Evolutionary conservation across 1,140 invertebrate species (phyloP), one percentile per base, ranked within the genome.

Genomic region (Brachionus calyciflorus): DNA sequence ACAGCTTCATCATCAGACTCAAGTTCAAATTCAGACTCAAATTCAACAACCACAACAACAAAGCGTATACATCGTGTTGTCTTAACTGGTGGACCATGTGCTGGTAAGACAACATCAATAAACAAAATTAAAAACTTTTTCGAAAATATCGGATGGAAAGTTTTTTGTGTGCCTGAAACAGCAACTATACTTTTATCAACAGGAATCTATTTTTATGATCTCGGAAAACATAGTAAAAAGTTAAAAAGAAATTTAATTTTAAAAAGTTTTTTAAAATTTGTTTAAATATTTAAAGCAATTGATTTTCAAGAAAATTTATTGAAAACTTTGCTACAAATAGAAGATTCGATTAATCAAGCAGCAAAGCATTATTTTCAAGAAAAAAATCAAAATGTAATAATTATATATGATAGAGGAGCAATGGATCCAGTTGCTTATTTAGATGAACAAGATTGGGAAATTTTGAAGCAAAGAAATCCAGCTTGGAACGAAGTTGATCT

Each of bases 131-230:
- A 92, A 83, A 96, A 94, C 30, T 98, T 98, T 87, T 98, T 99
- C 87, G 96, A 99, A 88, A 97, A 96, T 87, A 87, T 98, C 80
- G 96, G 96, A 85, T 98, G 96, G 96, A 98, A 97, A 90, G 93
- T 98, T 82, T 98, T 94, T 89, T 91, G 95, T 86, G 94, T 97
- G 84, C 96, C 96, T 85, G 96, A 98, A 90, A 94, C 95, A 85
- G 96, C 96, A 84, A 94, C 93, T 81, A 91, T 97, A 83, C 89
- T 98, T 81, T 90, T 97, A 86, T 93, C 92, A 92, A 94, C 91
- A 87, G 82, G 78, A 63, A 70, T 70, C 5, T 49, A 49, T 19
- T 70, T 70, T 37, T 48, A 26, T 17, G 75, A 57, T 2, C n/a
- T 76, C n/a, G 75, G 21, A 19, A 63, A 76, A 30, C 46, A 76